Evolutionary conservation across 2,113 vertebrate species (phyloP).

Genomic region (Benthochromis sp.): DNA sequence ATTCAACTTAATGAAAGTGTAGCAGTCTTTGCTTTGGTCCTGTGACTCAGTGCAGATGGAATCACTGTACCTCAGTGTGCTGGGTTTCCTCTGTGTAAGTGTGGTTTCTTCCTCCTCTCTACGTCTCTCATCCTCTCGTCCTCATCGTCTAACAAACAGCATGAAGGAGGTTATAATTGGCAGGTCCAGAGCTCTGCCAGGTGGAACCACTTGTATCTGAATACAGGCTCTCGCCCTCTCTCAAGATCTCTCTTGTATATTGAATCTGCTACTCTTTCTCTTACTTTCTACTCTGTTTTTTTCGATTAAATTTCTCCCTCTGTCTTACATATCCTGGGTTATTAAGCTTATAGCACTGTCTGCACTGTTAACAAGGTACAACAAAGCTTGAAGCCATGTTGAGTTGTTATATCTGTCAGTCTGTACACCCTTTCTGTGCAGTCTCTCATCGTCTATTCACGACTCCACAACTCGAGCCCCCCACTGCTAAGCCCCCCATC

Average conservation of each 20-base stretch:
- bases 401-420: neutral
- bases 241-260: slow-evolving; percentile 50
- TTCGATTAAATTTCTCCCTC: slow-evolving; percentile 9
- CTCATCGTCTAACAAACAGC: slow-evolving; percentile 32
- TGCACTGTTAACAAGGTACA: neutral
- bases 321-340: neutral
- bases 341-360: neutral
- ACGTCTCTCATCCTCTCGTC: slow-evolving; percentile 9
- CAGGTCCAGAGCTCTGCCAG: slow-evolving; percentile 68
- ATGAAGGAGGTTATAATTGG: slow-evolving; percentile 69
- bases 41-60: neutral
- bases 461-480: neutral
- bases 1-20: neutral
- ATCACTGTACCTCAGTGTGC: neutral
- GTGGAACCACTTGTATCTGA: slow-evolving; percentile 74
- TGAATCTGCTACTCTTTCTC: slow-evolving; percentile 28
- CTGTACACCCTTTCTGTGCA: neutral
- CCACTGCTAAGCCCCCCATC: neutral
- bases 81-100: neutral
- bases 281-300: neutral
- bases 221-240: slow-evolving; percentile 56
- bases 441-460: neutral
- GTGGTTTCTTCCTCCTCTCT: slow-evolving; percentile 26
- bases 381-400: neutral
- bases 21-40: neutral